These are phyloP conservation scores for Theristicus caerulescens DNA, from an alignment of 2,113 vertebrate genomes.

Conservation along the genomic window DNA sequence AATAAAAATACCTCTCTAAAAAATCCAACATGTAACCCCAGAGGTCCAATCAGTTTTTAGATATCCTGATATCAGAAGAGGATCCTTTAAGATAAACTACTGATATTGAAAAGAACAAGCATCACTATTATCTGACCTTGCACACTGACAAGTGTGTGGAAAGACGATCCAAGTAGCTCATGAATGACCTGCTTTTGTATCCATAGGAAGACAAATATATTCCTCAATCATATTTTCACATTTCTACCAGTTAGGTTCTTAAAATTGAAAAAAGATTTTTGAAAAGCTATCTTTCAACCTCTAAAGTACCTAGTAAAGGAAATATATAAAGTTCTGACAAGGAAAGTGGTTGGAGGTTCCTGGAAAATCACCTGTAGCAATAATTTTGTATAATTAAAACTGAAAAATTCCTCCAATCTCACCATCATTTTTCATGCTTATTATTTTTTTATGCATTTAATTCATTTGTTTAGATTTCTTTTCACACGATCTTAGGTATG, in stretches of 20 bases:
- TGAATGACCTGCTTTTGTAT: background rate
- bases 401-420: background rate
- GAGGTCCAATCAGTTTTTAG: background rate
- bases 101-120: background rate
- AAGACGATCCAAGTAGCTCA: background rate
- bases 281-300: background rate
- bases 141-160: background rate
- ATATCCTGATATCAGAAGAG: background rate
- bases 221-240: background rate
- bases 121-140: background rate
- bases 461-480: background rate
- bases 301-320: background rate
- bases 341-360: background rate
- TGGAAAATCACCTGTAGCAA: background rate
- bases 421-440: background rate
- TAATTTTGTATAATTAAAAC: background rate
- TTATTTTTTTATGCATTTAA: background rate
- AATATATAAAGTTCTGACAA: background rate
- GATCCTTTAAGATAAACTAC: background rate
- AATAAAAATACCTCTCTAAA: background rate
- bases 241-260: background rate
- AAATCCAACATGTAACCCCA: background rate
- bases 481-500: background rate
- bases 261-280: background rate
- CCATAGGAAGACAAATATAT: background rate